Percentiles rank a stretch among this genome's conserved stretches.
Evolutionary conservation across 2,113 vertebrate species (phyloP).

Genomic region (Etheostoma spectabile): DNA sequence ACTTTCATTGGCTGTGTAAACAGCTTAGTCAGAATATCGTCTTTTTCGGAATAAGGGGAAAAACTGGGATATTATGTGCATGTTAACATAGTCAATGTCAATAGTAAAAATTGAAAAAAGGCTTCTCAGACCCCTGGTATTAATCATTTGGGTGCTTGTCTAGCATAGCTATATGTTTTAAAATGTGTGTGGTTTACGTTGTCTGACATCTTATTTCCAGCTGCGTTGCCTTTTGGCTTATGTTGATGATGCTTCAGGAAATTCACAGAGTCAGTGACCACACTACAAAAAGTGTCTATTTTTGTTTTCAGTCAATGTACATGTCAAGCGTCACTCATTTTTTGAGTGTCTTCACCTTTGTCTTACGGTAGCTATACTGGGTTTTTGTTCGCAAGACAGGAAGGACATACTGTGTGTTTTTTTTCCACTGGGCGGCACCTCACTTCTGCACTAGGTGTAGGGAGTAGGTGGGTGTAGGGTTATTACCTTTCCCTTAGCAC

Average conservation of each 20-base stretch:
- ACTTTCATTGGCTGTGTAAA: too few relatives aligned
- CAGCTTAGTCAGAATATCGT: too few relatives aligned
- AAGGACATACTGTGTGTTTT: slow-evolving; percentile 23
- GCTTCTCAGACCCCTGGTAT: slow-evolving; percentile 4
- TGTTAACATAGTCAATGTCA: neutral
- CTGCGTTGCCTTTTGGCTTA: neutral
- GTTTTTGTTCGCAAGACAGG: slow-evolving; percentile 21
- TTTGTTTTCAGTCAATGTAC: neutral
- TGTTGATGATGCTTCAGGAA: slow-evolving; percentile 3
- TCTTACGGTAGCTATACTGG: slow-evolving; percentile 39
- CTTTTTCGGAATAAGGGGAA: too few relatives aligned
- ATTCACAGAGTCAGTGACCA: neutral
- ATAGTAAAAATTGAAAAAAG: slow-evolving; percentile 24
- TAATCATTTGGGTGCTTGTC: slow-evolving; percentile 12
- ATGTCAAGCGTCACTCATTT: slow-evolving; percentile 13
- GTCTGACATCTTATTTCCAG: slow-evolving; percentile 22
- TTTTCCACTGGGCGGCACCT: slow-evolving; percentile 22
- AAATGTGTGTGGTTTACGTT: slow-evolving; percentile 13
- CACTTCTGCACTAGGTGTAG: neutral
- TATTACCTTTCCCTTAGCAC: slow-evolving; percentile 53
- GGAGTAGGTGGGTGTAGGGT: neutral
- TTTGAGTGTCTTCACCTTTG: slow-evolving; percentile 55
- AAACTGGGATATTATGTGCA: too few relatives aligned
- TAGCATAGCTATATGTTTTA: slow-evolving; percentile 13
- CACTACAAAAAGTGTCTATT: neutral